Evolutionary conservation across 2,888 invertebrate species (phyloP), one percentile per base, ranked within the genome.

Genomic region (Tryphoninae sp.): DNA sequence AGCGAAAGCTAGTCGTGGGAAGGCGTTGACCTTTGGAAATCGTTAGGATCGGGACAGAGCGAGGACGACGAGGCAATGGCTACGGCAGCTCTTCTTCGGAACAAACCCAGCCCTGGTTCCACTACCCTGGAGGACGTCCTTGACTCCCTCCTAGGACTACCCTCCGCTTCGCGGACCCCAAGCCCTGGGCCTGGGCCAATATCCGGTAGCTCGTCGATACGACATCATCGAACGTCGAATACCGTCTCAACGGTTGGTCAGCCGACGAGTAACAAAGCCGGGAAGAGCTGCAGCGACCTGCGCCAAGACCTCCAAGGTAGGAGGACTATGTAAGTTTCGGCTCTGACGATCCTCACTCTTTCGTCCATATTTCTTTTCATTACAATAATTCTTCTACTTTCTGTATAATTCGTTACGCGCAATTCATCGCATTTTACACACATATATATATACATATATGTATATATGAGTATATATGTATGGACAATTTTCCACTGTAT

Each of bases 41-140:
- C 82, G 84, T 86, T 85, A 91, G 91, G 89, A 89, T 89, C 89
- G 88, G 90, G 88, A 87, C 90, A 90, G 88, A 89, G 89, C 89
- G 90, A 91, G 87, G 89, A 88, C 87, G 90, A 90, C 88, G 90
- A 90, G 89, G 89, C 90, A 87, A 90, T 89, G 90, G 89, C 88
- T 87, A 88, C 89, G 87, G 89, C 89, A 88, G 89, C 89, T 89
- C 89, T 90, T 87, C 88, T 90, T 85, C 90, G 91, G 89, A 91
- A 90, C 88, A 91, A 91, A 89, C 91, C 91, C 81, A 91, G 91
- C 90, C 96, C 96, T 67, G 95, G 96, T 89, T 96, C 96, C 87
- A 96, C 97, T 81, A 98, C 98, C 86, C 94, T 98, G 91, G 98
- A 98, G 94, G 98, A 98, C 94, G 98, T 98, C 86, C 94, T 98